phyloP scores from a whole-genome alignment of 2,113 vertebrate species.

The Odontophorus gujanensis region DNA sequence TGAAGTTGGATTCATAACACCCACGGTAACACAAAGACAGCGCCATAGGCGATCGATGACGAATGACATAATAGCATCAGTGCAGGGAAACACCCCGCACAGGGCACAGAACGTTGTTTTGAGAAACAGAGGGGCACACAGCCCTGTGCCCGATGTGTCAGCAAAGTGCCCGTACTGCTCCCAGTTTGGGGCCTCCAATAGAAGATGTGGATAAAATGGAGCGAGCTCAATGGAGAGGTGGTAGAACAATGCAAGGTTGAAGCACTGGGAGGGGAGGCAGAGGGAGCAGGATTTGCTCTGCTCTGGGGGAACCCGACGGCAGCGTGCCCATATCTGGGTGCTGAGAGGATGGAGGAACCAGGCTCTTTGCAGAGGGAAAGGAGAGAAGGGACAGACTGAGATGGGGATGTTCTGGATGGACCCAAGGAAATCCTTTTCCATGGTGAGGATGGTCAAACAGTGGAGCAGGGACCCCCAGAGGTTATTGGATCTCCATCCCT shows the following conservation, averaged over 20 bases:
- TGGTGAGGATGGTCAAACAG: background rate
- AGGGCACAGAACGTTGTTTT: background rate
- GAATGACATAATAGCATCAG: background rate
- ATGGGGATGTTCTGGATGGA: background rate
- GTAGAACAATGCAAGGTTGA: background rate
- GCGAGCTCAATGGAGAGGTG: background rate
- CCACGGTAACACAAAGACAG: background rate
- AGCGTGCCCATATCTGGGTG: background rate
- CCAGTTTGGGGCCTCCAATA: background rate
- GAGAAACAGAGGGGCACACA: background rate
- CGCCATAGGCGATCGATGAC: background rate
- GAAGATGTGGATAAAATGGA: background rate
- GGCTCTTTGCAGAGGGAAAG: background rate
- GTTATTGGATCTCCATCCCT: too few relatives aligned
- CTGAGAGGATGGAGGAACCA: background rate
- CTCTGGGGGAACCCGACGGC: accelerated
- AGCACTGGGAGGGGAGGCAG: background rate
- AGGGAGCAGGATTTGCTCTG: background rate
- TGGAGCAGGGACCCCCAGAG: background rate
- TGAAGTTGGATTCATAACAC: accelerated
- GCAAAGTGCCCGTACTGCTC: background rate
- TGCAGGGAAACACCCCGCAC: background rate
- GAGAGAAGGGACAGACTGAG: background rate
- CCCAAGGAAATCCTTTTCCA: background rate
- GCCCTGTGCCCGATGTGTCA: background rate